Conservation (phyloP, 2,888 invertebrate genomes). For the Caenorhabditis sp. region DNA sequence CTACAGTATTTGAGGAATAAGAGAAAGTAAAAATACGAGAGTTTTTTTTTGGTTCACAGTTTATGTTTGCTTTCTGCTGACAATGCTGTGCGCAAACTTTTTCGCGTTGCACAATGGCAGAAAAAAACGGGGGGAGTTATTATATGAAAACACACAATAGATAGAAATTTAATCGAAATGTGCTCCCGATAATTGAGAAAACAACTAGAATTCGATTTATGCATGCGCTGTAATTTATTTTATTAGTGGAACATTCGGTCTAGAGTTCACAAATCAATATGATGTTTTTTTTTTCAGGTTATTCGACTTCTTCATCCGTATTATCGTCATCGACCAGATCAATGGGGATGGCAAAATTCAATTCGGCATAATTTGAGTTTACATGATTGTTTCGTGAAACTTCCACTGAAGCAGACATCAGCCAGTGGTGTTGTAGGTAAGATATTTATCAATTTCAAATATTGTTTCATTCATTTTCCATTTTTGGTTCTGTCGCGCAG, state of each 20-base stretch:
- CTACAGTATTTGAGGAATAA: neutral
- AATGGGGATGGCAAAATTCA: constrained; percentile 94
- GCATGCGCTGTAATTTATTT: too few species aligned
- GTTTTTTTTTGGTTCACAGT: neutral
- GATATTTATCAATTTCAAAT: neutral
- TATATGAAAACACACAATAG: too few species aligned
- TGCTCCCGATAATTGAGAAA: too few species aligned
- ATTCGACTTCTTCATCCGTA: constrained; percentile 69
- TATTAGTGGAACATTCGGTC: too few species aligned
- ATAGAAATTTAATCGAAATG: too few species aligned
- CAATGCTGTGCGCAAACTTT: neutral
- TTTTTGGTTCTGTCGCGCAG: neutral
- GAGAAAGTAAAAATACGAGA: neutral
- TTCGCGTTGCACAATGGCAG: neutral
- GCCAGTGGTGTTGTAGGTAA: constrained; percentile 70
- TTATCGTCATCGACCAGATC: constrained; percentile 68
- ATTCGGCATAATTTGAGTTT: constrained; percentile 96
- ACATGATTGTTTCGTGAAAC: constrained; percentile 97
- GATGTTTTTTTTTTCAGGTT: constrained; percentile 55
- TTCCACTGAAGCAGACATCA: constrained; percentile 75
- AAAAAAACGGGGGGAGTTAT: too few species aligned
- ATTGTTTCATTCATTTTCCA: neutral
- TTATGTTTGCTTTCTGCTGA: neutral
- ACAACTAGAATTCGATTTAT: too few species aligned
- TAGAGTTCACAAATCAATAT: neutral